Conservation (phyloP, 2,888 invertebrate genomes). For the Drosophila leonis region DNA sequence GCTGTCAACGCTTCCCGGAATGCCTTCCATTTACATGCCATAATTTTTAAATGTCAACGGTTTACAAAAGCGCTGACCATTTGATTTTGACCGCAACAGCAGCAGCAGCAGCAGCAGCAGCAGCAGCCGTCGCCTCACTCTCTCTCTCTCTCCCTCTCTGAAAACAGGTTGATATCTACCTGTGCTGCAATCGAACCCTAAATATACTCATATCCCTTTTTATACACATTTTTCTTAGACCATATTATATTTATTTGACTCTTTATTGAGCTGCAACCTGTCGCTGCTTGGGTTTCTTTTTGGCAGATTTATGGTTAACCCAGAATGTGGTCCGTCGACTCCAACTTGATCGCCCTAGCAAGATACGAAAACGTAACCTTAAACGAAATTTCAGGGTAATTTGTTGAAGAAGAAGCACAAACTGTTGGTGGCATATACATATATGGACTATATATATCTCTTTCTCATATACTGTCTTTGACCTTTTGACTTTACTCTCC, state of each 20-base stretch:
- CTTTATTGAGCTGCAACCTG: constrained; percentile 78
- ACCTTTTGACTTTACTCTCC: constrained; percentile 20
- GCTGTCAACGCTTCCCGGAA: constrained; percentile 76
- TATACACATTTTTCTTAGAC: constrained; percentile 35
- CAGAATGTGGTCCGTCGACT: constrained; percentile 57
- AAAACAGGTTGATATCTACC: constrained; percentile 58
- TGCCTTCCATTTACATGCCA: constrained; percentile 79
- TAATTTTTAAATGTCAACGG: constrained; percentile 80
- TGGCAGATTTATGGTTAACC: constrained; percentile 71
- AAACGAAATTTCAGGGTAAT: constrained; percentile 67
- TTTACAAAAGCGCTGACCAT: constrained; percentile 74
- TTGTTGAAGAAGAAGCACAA: constrained; percentile 55
- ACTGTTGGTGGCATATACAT: constrained; percentile 71
- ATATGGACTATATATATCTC: constrained; percentile 1
- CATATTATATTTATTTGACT: constrained; percentile 67
- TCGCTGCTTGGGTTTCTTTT: constrained; percentile 54
- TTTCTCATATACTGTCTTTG: neutral
- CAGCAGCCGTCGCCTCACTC: constrained; percentile 1
- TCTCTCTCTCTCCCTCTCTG: constrained; percentile 12
- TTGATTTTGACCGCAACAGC: constrained; percentile 71
- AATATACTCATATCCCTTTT: constrained; percentile 75
- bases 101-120: constrained; percentile 20
- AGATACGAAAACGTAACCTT: constrained; percentile 49
- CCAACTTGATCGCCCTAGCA: constrained; percentile 45
- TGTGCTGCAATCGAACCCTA: constrained; percentile 55